phyloP scores from a whole-genome alignment of 2,797 vertebrate genomes.

The Cuniculus paca region DNA sequence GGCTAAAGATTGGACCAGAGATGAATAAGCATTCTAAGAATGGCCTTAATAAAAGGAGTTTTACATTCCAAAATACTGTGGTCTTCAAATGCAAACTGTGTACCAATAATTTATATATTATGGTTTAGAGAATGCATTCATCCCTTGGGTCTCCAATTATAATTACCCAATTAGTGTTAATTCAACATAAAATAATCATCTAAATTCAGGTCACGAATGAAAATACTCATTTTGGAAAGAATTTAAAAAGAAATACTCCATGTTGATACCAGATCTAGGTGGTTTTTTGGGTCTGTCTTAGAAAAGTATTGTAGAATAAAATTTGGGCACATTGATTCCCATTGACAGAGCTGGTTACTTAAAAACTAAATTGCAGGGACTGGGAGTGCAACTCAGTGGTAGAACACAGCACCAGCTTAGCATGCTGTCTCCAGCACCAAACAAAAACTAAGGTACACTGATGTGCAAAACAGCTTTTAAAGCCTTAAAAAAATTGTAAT shows the following conservation, averaged over 20 bases:
- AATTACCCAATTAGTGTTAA: conserved; percentile 21
- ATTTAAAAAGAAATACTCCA: conserved; percentile 44
- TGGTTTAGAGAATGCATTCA: conserved; percentile 39
- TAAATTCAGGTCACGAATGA: conserved; percentile 36
- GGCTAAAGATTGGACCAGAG: not conserved
- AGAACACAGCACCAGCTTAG: not conserved
- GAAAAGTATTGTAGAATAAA: conserved; percentile 33
- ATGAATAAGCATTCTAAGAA: conserved; percentile 8
- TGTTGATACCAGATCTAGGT: not conserved
- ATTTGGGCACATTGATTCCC: not conserved
- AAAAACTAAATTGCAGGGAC: not conserved
- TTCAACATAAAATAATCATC: not conserved
- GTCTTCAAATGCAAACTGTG: not conserved
- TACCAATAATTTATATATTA: conserved; percentile 39
- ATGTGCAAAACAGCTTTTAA: conserved; percentile 11
- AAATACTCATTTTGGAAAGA: conserved; percentile 28
- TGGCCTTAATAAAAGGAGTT: not conserved
- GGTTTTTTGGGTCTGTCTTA: conserved; percentile 43
- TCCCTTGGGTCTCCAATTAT: conserved; percentile 22
- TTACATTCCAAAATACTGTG: conserved; percentile 18
- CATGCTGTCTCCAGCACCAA: not conserved
- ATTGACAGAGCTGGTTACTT: conserved; percentile 35
- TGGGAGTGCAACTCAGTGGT: not conserved
- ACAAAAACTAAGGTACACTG: not conserved
- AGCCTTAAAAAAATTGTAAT: not conserved